Evolutionary conservation across 2,888 invertebrate species (phyloP), one percentile per base, ranked within the genome.

Genomic region (Lissonota sp.): DNA sequence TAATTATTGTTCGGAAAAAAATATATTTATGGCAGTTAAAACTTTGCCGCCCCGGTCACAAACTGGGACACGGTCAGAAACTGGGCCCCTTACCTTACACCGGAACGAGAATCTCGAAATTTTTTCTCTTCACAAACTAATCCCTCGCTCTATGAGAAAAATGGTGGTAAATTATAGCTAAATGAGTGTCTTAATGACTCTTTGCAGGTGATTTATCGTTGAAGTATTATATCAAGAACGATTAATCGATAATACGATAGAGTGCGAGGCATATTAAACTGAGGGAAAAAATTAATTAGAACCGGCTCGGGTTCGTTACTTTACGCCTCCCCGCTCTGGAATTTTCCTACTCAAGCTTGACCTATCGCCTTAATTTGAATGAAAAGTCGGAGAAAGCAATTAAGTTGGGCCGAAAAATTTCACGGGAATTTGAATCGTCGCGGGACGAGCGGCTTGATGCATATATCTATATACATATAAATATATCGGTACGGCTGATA

Each of bases 351-450:
- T 67, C 60, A 60, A 73, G 60, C 46, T 73, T 77, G 77, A 70
- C 57, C 69, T 70, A 81, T 64, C 76, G 75, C 72, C 84, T 85
- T 82, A 85, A 85, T 84, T 83, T 84, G 82, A 87, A 87, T 86
- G 86, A 86, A 87, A 88, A 86, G 87, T 86, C 84, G 84, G 85
- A 83, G 86, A 86, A 86, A 88, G 85, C 86, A 87, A 88, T 86
- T 87, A 87, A 88, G 86, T 79, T 83, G 84, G 84, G 78, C 80
- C 79, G 80, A 75, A 81, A 84, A 84, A 83, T 87, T 87, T 86
- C 84, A 81, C 83, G 82, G 81, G 75, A 82, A 82, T 73, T 64
- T 70, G 80, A 81, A 82, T 83, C 84, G 80, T 74, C 71, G 69
- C 81, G 81, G 84, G 82, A 87, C 85, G 76, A 80, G 80, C 84